phyloP scores from a whole-genome alignment of 2,797 vertebrate species.

The Neopelma chrysocephalum region DNA sequence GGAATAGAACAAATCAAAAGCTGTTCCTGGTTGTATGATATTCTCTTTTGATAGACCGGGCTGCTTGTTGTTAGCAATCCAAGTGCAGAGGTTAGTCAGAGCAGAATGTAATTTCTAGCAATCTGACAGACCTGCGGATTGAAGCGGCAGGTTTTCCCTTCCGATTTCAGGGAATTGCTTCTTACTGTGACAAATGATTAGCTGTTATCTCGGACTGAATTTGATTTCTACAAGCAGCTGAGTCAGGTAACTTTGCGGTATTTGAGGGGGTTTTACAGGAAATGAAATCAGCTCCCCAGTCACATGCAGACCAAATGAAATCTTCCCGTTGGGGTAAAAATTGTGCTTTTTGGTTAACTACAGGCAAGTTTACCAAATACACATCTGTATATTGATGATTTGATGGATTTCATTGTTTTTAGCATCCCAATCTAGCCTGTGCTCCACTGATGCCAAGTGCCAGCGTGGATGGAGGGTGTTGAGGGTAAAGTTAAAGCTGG shows the following conservation, averaged over 20 bases:
- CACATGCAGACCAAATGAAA: slow-evolving; percentile 84
- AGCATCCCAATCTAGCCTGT: rapidly evolving
- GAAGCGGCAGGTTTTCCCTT: slow-evolving; percentile 90
- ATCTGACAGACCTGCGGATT: slow-evolving; percentile 91
- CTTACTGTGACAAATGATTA: slow-evolving; percentile 98
- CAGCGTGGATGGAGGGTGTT: neutral
- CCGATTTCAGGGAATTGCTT: slow-evolving; percentile 97
- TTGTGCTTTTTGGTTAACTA: slow-evolving; percentile 85
- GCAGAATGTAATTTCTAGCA: slow-evolving; percentile 94
- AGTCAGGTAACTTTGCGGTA: slow-evolving; percentile 92
- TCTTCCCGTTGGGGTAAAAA: slow-evolving; percentile 83
- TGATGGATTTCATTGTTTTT: neutral
- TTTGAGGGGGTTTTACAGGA: slow-evolving; percentile 82
- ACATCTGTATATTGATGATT: neutral
- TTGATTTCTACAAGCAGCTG: slow-evolving; percentile 93
- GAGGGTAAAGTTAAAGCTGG: slow-evolving; percentile 37
- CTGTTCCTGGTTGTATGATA: slow-evolving; percentile 83
- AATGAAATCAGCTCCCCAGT: slow-evolving; percentile 84
- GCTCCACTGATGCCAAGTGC: neutral
- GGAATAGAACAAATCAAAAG: slow-evolving; percentile 84
- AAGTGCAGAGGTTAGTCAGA: slow-evolving; percentile 83
- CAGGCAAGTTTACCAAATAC: slow-evolving; percentile 65
- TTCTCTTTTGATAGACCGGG: slow-evolving; percentile 86
- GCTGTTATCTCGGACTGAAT: slow-evolving; percentile 93
- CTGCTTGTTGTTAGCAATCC: slow-evolving; percentile 87